Evolutionary conservation across 2,113 vertebrate genomes (phyloP).

Genomic region (Sus scrofa): T2T-Sscrofa CM000826.6:128646001-128646500

Average conservation of each 20-base stretch:
- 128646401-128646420: background rate
- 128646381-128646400: background rate
- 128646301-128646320: constrained; percentile 84
- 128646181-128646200: background rate
- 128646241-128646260: background rate
- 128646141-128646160: background rate
- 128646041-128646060: background rate
- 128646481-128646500: background rate
- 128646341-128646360: constrained; percentile 60
- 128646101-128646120: background rate
- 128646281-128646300: constrained; percentile 68
- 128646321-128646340: constrained; percentile 82
- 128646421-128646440: background rate
- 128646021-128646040: background rate
- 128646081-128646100: background rate
- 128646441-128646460: background rate
- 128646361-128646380: background rate
- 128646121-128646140: background rate
- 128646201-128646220: background rate
- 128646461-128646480: background rate
- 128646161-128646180: background rate
- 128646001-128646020: background rate
- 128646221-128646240: background rate
- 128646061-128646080: too few relatives aligned
- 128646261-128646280: constrained; percentile 60